Percentiles rank a stretch among this genome's conserved stretches.
Evolutionary conservation across 2,113 vertebrate species (phyloP).

Genomic region (Burhinus bistriatus): DNA sequence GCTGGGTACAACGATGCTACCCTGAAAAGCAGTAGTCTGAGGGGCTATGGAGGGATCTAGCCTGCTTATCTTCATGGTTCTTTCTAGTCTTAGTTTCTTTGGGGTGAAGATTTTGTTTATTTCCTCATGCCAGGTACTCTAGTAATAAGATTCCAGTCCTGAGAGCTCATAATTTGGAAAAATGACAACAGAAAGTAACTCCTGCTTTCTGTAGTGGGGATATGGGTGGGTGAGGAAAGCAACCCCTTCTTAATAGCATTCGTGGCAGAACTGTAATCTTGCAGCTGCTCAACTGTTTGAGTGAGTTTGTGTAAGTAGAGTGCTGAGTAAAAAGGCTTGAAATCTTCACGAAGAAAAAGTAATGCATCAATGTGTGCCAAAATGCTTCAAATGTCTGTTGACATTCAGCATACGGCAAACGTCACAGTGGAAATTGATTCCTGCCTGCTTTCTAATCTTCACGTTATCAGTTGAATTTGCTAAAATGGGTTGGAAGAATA

Average conservation of each 20-base stretch:
- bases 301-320: background rate
- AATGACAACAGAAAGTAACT: background rate
- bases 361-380: background rate
- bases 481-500: background rate
- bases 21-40: background rate
- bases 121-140: background rate
- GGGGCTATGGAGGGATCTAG: background rate
- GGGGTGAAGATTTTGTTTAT: background rate
- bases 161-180: background rate
- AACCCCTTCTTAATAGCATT: background rate
- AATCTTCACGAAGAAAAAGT: background rate
- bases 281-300: background rate
- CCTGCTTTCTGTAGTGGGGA: background rate
- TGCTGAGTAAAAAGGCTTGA: background rate
- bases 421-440: background rate
- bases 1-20: background rate
- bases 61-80: background rate
- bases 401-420: background rate
- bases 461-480: rapidly evolving
- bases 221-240: background rate
- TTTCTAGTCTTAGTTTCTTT: background rate
- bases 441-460: background rate
- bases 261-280: background rate
- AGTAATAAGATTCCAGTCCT: background rate
- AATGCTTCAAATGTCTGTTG: background rate